Evolutionary conservation across 2,113 vertebrate genomes (phyloP), one percentile per base, ranked within the genome.

Genomic region (Phrynosoma blainvillii): DNA sequence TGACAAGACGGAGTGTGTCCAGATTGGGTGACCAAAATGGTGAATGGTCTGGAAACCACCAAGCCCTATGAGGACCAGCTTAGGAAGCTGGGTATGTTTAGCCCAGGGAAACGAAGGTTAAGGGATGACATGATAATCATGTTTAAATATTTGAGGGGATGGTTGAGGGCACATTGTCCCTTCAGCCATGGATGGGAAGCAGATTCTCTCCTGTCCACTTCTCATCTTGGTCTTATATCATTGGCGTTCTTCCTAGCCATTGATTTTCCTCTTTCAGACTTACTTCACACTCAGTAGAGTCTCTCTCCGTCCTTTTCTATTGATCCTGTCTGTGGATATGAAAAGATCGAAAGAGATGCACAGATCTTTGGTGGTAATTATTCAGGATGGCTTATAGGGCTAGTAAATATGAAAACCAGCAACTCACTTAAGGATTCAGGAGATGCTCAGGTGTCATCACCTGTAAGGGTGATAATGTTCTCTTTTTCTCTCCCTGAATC

Each of bases 341-440:
- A 68, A 74, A 81, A 42, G 68, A 81, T 10, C 54, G 79, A 82
- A 74, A 25, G 79, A 87, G 79, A 36, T 25, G 30, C 62, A 0
- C 54, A 52, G 70, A 36, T 66, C 74, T 59, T 80, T 59, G 89
- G 70, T 36, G 79, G 62, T 23, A 76, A 73, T 65, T 80, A 86
- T 77, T 92, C 89, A 85, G 54, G 74, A 6, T 11, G 40, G 40
- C 66, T 81, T n/a, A 25, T 56, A 73, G 86, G 82, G 82, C 0
- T 82, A 87, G 89, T 84, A 23, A 62, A 90, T 84, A 5, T 79
- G 87, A 85, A 87, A 40, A 71, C 52, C 36, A 66, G 18, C 71
- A 62, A 54, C 85, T 68, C n/a, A 84, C 3, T 85, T 62, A 74
- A 70, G 47, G 30, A 65, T 62, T 89, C 81, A 89, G 52, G 91